Evolutionary conservation across 2,888 invertebrate genomes (phyloP), one percentile per base, ranked within the genome.

Genomic region (Hyposoter dolosus): DNA sequence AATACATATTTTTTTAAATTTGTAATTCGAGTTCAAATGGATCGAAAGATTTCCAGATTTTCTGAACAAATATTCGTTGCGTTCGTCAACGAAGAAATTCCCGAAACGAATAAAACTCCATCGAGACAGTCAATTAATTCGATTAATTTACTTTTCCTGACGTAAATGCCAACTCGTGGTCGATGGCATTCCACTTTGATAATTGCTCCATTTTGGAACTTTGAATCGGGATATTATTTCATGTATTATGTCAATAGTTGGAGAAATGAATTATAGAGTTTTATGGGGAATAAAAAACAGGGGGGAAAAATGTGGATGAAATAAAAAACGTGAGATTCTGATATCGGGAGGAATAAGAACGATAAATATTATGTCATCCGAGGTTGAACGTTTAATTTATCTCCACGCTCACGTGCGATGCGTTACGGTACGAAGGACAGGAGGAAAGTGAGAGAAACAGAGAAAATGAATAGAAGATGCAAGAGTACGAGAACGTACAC

Each of bases 361-460:
- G 47, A 79, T 75, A 80, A 85, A 80, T 85, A 80, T 69, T 71
- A 63, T 15, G 43, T 53, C 35, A 47, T 56, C 43, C 53, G 19
- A 32, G 75, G 53, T 32, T 23, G 82, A 69, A 71, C 75, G 68
- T 84, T 87, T 84, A 83, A 85, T 88, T 84, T 87, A 85, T 85
- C 60, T 53, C 0, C 23, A 23, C 17, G 65, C 53, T 66, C 76
- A 63, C 40, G 81, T 82, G 72, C 81, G 82, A 86, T 84, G 80
- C 69, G 84, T 87, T 82, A 81, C 80, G 50, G 12, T 35, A 19
- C 47, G 47, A 75, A 76, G 23, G 45, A 65, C 40, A 17, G 80
- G 28, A 63, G 15, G 23, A 45, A 23, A 74, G 60, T 9, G 72
- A 47, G 60, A 45, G 47, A 47, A 69, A 68, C 19, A 19, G 23